Evolutionary conservation across 2,797 vertebrate species (phyloP).

Genomic region (Scarus forsteni): DNA sequence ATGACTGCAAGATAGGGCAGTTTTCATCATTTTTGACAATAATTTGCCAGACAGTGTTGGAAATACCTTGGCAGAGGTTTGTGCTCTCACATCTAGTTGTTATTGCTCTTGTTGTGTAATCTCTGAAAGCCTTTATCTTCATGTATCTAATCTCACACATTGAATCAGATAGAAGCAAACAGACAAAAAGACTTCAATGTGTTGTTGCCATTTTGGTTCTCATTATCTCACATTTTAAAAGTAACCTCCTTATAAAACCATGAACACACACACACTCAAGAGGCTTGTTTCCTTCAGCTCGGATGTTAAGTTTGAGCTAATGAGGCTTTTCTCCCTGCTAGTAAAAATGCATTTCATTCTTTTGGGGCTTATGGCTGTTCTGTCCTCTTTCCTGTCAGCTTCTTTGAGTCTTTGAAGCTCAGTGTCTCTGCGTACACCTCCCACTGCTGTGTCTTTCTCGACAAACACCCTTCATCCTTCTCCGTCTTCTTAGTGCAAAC

Average conservation of each 20-base stretch:
- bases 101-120: too few relatives aligned
- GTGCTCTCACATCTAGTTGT: too few relatives aligned
- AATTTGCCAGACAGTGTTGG: too few relatives aligned
- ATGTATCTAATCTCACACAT: neutral
- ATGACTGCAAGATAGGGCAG: too few relatives aligned
- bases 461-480: neutral
- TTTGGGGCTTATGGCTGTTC: neutral
- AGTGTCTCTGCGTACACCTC: neutral
- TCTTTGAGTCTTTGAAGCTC: neutral
- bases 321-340: neutral
- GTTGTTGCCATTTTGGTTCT: conserved; percentile 12
- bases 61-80: too few relatives aligned
- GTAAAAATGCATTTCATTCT: conserved; percentile 5
- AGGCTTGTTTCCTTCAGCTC: conserved; percentile 15
- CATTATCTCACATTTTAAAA: conserved; percentile 38
- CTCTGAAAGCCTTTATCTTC: too few relatives aligned
- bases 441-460: conserved; percentile 12
- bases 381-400: neutral
- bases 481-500: conserved; percentile 3
- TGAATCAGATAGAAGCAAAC: conserved; percentile 2
- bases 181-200: conserved; percentile 21
- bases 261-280: neutral
- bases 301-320: conserved; percentile 11
- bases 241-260: conserved; percentile 13
- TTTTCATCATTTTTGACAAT: too few relatives aligned